These are phyloP conservation scores for Eupithecia tripunctaria DNA, from an alignment of 2,888 invertebrate species.

Conservation along the genomic window DNA sequence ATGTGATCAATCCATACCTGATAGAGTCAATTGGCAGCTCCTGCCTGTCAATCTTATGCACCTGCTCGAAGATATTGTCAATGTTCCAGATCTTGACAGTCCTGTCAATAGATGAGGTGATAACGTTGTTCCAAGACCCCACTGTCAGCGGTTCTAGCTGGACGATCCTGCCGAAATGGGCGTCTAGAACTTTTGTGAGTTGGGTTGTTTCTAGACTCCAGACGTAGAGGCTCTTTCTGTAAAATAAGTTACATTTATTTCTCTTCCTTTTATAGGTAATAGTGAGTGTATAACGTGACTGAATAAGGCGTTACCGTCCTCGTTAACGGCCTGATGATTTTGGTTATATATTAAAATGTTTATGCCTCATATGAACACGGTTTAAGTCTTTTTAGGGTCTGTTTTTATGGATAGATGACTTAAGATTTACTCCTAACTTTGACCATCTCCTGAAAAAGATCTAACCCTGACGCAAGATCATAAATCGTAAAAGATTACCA, in stretches of 20 bases:
- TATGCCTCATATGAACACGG: no score
- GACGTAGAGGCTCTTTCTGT: slow-evolving; percentile 95
- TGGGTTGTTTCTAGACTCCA: slow-evolving; percentile 94
- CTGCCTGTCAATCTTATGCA: slow-evolving; percentile 97
- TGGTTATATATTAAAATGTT: no score
- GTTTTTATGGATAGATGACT: no score
- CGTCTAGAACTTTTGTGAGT: slow-evolving; percentile 96
- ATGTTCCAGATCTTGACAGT: slow-evolving; percentile 99
- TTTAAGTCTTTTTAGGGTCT: no score
- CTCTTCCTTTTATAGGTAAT: no score
- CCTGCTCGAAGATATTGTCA: slow-evolving; percentile 98
- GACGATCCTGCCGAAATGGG: slow-evolving; percentile 98
- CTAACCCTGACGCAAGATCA: not conserved
- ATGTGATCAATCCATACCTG: slow-evolving; percentile 79
- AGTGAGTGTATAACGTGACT: no score
- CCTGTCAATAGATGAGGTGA: slow-evolving; percentile 98
- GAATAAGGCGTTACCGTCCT: no score
- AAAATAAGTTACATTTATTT: no score
- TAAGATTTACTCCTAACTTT: no score
- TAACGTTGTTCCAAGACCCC: slow-evolving; percentile 96
- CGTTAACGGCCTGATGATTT: no score
- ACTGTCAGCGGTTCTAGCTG: slow-evolving; percentile 94
- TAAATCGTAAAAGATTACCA: not conserved
- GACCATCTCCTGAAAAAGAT: no score
- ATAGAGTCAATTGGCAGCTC: slow-evolving; percentile 97